Evolutionary conservation across 92 coral and sea anemone species (phyloP).

Genomic region (Porites rus): DNA sequence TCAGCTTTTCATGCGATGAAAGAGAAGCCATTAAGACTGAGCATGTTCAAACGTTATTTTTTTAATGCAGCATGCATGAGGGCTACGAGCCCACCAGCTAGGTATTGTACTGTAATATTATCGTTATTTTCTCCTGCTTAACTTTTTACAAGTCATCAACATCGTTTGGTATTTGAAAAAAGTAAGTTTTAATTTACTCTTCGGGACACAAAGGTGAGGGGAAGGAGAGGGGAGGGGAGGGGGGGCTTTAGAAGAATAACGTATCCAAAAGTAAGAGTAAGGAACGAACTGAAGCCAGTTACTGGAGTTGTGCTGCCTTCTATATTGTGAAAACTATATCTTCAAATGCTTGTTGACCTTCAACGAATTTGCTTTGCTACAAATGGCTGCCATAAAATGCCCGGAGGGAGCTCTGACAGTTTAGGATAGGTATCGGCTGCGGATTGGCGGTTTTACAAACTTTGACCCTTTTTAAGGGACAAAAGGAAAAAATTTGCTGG

Average conservation of each 20-base stretch:
- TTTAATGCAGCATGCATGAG: neutral
- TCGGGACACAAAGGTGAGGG: neutral
- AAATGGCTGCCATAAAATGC: no score
- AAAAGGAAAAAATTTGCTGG: no score
- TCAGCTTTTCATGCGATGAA: conserved; percentile 21
- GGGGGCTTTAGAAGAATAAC: neutral
- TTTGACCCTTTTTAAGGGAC: no score
- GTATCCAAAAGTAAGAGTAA: neutral
- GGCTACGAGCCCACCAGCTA: neutral
- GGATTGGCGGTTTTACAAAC: no score
- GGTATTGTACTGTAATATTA: neutral
- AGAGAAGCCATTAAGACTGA: neutral
- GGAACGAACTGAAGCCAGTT: no score
- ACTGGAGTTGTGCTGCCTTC: no score
- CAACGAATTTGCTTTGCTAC: no score
- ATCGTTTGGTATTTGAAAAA: neutral
- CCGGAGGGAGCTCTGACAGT: no score
- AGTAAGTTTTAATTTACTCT: neutral
- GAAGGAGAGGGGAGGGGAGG: neutral
- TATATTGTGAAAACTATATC: no score
- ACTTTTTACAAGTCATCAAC: neutral
- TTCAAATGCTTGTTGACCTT: no score
- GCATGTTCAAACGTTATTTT: neutral
- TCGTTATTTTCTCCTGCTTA: neutral
- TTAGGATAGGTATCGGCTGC: no score